Percentiles rank a stretch among this genome's conserved stretches.
Conservation (phyloP, 2,888 invertebrate species). For the Plebejus anna region DNA sequence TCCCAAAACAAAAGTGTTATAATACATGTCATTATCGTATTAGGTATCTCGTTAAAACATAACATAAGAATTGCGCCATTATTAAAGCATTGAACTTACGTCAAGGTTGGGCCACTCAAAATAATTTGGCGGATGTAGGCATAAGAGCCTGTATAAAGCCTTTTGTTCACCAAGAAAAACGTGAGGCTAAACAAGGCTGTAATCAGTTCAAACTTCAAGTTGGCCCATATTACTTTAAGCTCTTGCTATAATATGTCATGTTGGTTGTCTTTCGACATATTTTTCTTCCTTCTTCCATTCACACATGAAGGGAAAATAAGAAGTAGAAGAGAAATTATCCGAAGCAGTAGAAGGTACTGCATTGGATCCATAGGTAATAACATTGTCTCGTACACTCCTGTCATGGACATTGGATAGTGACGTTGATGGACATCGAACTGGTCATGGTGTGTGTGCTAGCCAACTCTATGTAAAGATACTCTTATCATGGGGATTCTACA, state of each 20-base stretch:
- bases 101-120: slow-evolving; percentile 18
- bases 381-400: too few relatives aligned
- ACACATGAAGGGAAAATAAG: background rate
- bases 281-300: background rate
- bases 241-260: background rate
- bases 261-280: background rate
- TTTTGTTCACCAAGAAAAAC: background rate
- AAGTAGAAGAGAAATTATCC: too few relatives aligned
- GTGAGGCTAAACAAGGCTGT: background rate
- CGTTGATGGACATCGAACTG: too few relatives aligned
- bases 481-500: too few relatives aligned
- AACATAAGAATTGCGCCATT: slow-evolving; percentile 1
- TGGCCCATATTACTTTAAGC: background rate
- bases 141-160: background rate
- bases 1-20: background rate
- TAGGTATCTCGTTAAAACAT: background rate
- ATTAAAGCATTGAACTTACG: slow-evolving; percentile 8
- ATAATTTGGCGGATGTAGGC: background rate
- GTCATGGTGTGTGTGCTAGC: too few relatives aligned
- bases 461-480: too few relatives aligned
- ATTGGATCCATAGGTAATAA: too few relatives aligned
- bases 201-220: background rate
- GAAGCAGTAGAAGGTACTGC: too few relatives aligned
- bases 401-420: too few relatives aligned
- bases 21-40: background rate